phyloP scores from a whole-genome alignment of 1,140 invertebrate genomes.

The Pinna nobilis region DNA sequence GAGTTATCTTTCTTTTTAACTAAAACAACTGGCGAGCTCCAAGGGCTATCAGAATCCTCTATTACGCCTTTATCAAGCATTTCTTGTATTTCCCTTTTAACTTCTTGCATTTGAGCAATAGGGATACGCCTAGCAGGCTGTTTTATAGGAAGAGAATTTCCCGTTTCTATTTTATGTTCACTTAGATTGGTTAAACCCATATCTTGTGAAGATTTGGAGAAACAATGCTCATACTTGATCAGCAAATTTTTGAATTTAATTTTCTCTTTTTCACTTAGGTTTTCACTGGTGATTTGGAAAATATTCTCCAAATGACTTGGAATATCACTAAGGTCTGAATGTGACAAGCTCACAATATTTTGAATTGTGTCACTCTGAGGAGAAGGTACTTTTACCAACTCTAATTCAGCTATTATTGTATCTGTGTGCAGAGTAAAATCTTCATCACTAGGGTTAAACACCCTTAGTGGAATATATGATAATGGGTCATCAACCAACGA shows the following conservation, averaged over 20 bases:
- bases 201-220: slow-evolving; percentile 23
- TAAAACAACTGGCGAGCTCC: slow-evolving; percentile 76
- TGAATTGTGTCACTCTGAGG: no score
- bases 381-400: background rate
- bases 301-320: background rate
- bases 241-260: slow-evolving; percentile 21
- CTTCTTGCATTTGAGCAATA: slow-evolving; percentile 7
- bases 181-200: slow-evolving; percentile 27
- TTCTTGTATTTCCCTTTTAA: slow-evolving; percentile 50
- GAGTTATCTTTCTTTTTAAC: slow-evolving; percentile 74
- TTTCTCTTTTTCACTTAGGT: slow-evolving; percentile 10
- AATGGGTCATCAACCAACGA: background rate
- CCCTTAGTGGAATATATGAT: background rate
- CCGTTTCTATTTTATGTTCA: slow-evolving; percentile 35
- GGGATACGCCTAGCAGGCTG: slow-evolving; percentile 25
- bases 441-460: background rate
- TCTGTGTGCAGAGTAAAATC: background rate
- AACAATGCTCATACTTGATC: slow-evolving; percentile 21
- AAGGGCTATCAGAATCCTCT: slow-evolving; percentile 68
- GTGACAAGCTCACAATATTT: no score
- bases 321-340: no score
- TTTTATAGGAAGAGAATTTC: slow-evolving; percentile 18
- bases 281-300: background rate
- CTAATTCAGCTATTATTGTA: background rate
- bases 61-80: slow-evolving; percentile 66